phyloP scores from a whole-genome alignment of 2,888 invertebrate genomes.

The Drosophila kambysellisi region DNA sequence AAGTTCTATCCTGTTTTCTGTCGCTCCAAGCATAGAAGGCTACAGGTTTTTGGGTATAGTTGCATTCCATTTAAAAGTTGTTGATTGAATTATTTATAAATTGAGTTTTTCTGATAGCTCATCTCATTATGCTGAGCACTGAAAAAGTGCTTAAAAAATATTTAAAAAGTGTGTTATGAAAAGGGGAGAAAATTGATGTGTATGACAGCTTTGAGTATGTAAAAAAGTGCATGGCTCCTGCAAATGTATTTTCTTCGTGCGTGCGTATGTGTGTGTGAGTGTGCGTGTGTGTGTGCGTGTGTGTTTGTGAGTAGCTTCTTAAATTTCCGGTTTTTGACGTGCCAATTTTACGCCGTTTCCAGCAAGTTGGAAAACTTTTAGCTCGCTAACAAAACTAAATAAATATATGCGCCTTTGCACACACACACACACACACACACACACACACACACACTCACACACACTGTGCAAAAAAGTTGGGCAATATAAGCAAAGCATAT shows the following conservation, averaged over 20 bases:
- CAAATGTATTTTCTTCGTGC: background rate
- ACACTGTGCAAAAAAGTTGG: conserved; percentile 58
- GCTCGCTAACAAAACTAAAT: conserved; percentile 72
- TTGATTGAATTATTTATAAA: background rate
- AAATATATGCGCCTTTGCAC: conserved; percentile 64
- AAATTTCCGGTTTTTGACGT: conserved; percentile 74
- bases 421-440: conserved; percentile 30
- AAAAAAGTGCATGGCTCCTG: conserved; percentile 1
- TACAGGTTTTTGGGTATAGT: background rate
- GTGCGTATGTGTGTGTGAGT: conserved; percentile 9
- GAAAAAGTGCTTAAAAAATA: conserved; percentile 27
- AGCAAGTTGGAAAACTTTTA: conserved; percentile 56
- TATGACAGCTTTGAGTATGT: conserved; percentile 13
- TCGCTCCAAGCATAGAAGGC: background rate
- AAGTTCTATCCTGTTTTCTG: background rate
- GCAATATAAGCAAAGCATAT: conserved; percentile 63
- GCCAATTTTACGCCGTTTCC: conserved; percentile 71
- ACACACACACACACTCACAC: conserved; percentile 15
- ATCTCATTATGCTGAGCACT: conserved; percentile 25
- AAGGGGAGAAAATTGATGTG: background rate
- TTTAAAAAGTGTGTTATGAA: conserved; percentile 3
- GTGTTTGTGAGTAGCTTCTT: conserved; percentile 42
- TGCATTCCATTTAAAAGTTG: background rate
- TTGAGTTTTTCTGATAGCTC: conserved; percentile 2
- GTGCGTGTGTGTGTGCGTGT: background rate